Percentiles rank a stretch among this genome's conserved stretches.
These are phyloP conservation scores for Verasper variegatus DNA, from an alignment of 2,113 vertebrate genomes.

Conservation along the genomic window DNA sequence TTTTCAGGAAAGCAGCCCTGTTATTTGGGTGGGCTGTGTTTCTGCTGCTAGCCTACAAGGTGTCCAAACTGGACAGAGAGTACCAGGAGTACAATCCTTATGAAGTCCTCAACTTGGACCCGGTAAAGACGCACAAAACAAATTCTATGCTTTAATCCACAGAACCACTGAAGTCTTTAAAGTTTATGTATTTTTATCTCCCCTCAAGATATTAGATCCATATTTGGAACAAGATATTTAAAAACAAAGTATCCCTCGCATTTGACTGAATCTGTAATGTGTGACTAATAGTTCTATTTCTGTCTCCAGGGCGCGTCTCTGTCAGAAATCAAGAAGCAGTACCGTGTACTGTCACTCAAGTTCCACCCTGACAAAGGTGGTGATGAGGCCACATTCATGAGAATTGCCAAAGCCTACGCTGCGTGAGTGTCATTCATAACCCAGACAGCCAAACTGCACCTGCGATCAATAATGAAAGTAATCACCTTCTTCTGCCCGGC, in stretches of 20 bases:
- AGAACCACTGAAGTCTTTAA: neutral
- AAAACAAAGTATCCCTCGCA: neutral
- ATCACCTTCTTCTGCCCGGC: neutral
- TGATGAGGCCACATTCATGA: slow-evolving; percentile 96
- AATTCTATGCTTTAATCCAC: neutral
- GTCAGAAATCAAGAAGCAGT: slow-evolving; percentile 96
- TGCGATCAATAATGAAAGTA: neutral
- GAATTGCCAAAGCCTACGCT: slow-evolving; percentile 95
- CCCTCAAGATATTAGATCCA: neutral
- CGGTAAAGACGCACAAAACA: slow-evolving; percentile 82
- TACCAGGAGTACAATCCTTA: slow-evolving; percentile 99
- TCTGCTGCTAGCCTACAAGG: slow-evolving; percentile 96
- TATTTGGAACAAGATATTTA: neutral
- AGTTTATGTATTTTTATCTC: neutral
- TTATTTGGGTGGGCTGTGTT: slow-evolving; percentile 98
- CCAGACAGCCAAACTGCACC: neutral
- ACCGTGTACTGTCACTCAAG: slow-evolving; percentile 91
- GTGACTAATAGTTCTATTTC: slow-evolving; percentile 17
- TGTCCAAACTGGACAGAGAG: slow-evolving; percentile 97
- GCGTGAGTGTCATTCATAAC: slow-evolving; percentile 86
- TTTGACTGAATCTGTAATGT: neutral
- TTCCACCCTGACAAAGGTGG: slow-evolving; percentile 97
- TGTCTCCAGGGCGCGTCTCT: slow-evolving; percentile 88
- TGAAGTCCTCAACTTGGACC: slow-evolving; percentile 94
- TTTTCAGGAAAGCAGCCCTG: slow-evolving; percentile 91